A percentile compares a stretch with the other conserved stretches of the same genome.
These are phyloP conservation scores for Tachysurus vachellii DNA, from an alignment of 2,113 vertebrate genomes.

Conservation along the genomic window DNA sequence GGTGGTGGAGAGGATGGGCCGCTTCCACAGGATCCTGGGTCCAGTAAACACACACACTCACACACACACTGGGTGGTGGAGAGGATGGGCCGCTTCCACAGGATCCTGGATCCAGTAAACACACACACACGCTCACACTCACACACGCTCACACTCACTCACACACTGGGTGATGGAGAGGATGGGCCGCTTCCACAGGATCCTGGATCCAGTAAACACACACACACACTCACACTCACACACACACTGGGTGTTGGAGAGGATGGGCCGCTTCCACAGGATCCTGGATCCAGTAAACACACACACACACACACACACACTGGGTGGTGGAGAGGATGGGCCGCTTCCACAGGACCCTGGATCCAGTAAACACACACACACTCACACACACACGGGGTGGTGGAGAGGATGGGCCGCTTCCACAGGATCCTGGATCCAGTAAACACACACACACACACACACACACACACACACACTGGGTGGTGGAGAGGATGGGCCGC, in stretches of 20 bases:
- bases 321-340: conserved; percentile 99
- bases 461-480: conserved; percentile 70
- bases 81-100: conserved; percentile 93
- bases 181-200: conserved; percentile 94
- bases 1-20: conserved; percentile 97
- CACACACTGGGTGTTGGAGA: conserved; percentile 87
- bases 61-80: conserved; percentile 87
- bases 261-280: conserved; percentile 94
- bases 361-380: conserved; percentile 65
- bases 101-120: conserved; percentile 83
- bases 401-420: conserved; percentile 96
- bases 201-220: conserved; percentile 78
- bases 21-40: conserved; percentile 91
- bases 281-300: conserved; percentile 81
- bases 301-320: background rate
- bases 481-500: conserved; percentile 95
- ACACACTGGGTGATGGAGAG: conserved; percentile 89
- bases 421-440: conserved; percentile 89
- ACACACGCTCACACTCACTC: too few species aligned
- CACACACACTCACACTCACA: background rate
- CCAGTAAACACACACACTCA: conserved; percentile 58
- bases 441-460: background rate
- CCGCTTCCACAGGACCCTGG: conserved; percentile 89
- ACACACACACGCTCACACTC: background rate
- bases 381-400: conserved; percentile 73